phyloP scores from a whole-genome alignment of 2,113 vertebrate genomes.

The Corydoras sp. region DNA sequence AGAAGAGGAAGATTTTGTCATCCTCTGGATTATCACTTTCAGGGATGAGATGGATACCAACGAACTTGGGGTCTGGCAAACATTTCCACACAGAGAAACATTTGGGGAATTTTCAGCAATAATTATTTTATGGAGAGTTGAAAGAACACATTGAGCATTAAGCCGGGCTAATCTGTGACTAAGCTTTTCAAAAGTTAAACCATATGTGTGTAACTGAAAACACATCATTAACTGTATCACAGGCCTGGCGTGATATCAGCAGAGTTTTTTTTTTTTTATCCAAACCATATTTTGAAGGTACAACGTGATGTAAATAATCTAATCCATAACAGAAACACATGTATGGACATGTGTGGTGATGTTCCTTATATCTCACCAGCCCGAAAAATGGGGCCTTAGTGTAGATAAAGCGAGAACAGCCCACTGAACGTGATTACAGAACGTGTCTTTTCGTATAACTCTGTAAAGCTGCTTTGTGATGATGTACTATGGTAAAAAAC shows the following conservation, averaged over 20 bases:
- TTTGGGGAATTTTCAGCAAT: background rate
- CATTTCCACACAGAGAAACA: conserved; percentile 15
- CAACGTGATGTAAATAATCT: background rate
- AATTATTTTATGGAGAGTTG: conserved; percentile 25
- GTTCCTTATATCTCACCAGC: too few relatives aligned
- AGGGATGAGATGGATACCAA: conserved; percentile 84
- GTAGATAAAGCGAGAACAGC: too few relatives aligned
- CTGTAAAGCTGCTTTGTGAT: too few relatives aligned
- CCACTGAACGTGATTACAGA: too few relatives aligned
- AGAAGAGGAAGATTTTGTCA: conserved; percentile 97
- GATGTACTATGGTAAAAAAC: too few relatives aligned
- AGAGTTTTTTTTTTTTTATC: too few relatives aligned
- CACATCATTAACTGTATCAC: conserved; percentile 12
- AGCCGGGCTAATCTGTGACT: conserved; percentile 42
- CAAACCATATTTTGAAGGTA: too few relatives aligned
- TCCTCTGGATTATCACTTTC: conserved; percentile 97
- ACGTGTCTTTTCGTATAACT: too few relatives aligned
- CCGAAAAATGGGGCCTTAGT: too few relatives aligned
- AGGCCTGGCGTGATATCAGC: background rate
- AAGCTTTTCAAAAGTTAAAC: conserved; percentile 15
- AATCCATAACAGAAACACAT: conserved; percentile 36
- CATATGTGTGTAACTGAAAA: conserved; percentile 22
- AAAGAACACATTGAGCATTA: conserved; percentile 50
- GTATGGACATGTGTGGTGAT: background rate
- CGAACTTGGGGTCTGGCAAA: conserved; percentile 82